These are phyloP conservation scores for Cheilinus undulatus DNA, from an alignment of 2,113 vertebrate genomes.

Conservation along the genomic window DNA sequence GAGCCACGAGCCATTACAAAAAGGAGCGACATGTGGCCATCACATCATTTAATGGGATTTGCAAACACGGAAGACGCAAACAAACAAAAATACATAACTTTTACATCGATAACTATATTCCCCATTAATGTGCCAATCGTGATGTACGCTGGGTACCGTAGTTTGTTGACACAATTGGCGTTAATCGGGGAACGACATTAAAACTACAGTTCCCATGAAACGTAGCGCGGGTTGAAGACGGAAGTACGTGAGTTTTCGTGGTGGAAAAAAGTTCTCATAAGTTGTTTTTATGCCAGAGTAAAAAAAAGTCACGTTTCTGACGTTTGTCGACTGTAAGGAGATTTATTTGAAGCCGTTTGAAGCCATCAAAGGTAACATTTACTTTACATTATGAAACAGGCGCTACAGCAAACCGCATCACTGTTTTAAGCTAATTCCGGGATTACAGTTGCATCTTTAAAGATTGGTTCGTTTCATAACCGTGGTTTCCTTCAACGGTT, in stretches of 20 bases:
- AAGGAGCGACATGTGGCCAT: no score
- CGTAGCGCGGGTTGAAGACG: conserved; percentile 19
- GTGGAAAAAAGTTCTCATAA: conserved; percentile 76
- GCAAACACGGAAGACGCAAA: no score
- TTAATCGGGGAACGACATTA: rapidly evolving
- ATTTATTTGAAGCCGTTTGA: conserved; percentile 28
- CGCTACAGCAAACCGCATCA: not conserved
- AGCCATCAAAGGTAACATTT: conserved; percentile 56
- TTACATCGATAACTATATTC: no score
- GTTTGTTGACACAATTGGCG: not conserved
- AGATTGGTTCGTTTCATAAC: not conserved
- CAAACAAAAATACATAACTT: not conserved
- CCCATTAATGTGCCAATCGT: rapidly evolving
- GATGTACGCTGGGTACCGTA: conserved; percentile 26
- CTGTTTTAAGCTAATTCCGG: not conserved
- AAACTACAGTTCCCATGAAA: conserved; percentile 58
- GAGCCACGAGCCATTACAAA: no score
- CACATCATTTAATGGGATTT: no score
- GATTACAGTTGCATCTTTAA: not conserved
- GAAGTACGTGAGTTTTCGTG: conserved; percentile 57
- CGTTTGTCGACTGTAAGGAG: conserved; percentile 11
- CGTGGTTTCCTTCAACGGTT: not conserved
- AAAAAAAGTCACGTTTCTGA: conserved; percentile 51
- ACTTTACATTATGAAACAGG: not conserved
- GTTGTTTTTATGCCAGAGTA: conserved; percentile 59